Base-by-base conservation (phyloP, 1,140 invertebrate genomes). In the Solenopsis fugax region DNA sequence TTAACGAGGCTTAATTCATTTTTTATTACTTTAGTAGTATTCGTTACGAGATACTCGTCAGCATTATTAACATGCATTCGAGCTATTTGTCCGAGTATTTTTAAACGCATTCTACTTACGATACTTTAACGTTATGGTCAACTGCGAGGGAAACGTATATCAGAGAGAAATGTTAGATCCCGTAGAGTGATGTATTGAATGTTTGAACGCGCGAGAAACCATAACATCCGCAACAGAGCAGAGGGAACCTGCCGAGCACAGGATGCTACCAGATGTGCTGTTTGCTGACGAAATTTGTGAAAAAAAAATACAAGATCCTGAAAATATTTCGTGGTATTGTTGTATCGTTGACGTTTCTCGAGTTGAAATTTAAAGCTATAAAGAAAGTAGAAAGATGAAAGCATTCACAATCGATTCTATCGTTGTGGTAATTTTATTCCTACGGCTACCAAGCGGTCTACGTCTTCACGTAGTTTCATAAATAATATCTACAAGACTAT, bases 131-230 rank as follows among this genome's bases (percentile, higher is more conserved):
- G 2, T 81, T 37, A 48, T 3, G 29, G 34, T 67, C 45, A 50
- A 34, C 60, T 52, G 48, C 13, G 54, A 48, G 24, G 45, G n/a
- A 41, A 50, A 71, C 4, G 29, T 65, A n/a, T 10, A 52, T 65
- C 29, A 9, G n/a, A 58, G 56, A 48, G 50, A 73, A 73, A 82
- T 37, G 18, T 60, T 58, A 72, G 54, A 21, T 24, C n/a, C 18
- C n/a, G 29, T 29, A 54, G 54, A 84, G 69, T 60, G 80, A 84
- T 84, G 69, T 60, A 75, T 75, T n/a, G 54, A 75, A 84, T 73
- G 69, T 84, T 84, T 84, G 80, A 84, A 73, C 67, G 41, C 54
- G 41, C 67, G 67, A 82, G 69, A 60, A 75, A 75, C 41, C 80
- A 84, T 84, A 84, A 84, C 80, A 75, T 75, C 78, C 78, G 54